phyloP scores from a whole-genome alignment of 2,888 invertebrate species.

The Adelphocoris suturalis region DNA sequence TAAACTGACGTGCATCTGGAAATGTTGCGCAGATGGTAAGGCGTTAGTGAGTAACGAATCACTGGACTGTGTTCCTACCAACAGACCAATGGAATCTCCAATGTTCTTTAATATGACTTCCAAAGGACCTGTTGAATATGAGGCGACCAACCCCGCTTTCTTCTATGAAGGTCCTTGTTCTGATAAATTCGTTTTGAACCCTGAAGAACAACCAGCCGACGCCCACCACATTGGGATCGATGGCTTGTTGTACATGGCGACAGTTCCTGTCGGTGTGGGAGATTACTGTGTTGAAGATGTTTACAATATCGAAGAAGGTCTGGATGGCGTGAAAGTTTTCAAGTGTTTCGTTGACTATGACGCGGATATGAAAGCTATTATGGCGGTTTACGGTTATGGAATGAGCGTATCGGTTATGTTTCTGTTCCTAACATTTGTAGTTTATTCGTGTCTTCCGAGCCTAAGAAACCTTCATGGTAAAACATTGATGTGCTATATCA shows the following conservation, averaged over 20 bases:
- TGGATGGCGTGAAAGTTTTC: conserved; percentile 76
- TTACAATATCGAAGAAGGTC: conserved; percentile 68
- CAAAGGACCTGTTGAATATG: conserved; percentile 34
- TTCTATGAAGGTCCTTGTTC: conserved; percentile 46
- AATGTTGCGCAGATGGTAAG: conserved; percentile 78
- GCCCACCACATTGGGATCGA: conserved; percentile 76
- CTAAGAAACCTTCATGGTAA: conserved; percentile 87
- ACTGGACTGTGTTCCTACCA: conserved; percentile 44
- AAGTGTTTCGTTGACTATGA: conserved; percentile 77
- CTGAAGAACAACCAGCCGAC: conserved; percentile 75
- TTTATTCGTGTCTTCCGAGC: conserved; percentile 84
- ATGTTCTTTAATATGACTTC: conserved; percentile 60
- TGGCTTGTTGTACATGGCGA: conserved; percentile 76
- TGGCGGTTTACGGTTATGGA: conserved; percentile 76
- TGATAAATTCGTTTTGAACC: conserved; percentile 75
- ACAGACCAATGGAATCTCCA: conserved; percentile 47
- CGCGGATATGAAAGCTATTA: conserved; percentile 2
- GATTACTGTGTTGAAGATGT: conserved; percentile 78
- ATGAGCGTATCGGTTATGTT: conserved; percentile 84
- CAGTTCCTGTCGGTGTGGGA: conserved; percentile 64
- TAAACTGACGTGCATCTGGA: conserved; percentile 77
- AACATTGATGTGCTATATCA: conserved; percentile 86
- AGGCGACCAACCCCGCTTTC: conserved; percentile 54
- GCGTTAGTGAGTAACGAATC: conserved; percentile 52
- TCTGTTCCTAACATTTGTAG: conserved; percentile 83